phyloP scores from a whole-genome alignment of 2,113 vertebrate species.

The Struthidea cinerea region DNA sequence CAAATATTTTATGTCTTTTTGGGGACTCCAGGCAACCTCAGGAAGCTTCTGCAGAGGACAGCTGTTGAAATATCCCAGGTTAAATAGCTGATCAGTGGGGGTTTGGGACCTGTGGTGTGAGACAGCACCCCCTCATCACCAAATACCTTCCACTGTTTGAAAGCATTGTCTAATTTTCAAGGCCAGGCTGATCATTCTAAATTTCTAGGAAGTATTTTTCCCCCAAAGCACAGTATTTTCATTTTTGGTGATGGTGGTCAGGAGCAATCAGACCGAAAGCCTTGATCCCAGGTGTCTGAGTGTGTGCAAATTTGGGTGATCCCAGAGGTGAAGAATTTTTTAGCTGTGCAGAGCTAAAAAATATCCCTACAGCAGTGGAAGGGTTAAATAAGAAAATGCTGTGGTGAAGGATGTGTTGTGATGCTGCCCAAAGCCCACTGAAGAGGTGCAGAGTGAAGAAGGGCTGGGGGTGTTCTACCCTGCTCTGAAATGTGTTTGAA shows the following conservation, averaged over 20 bases:
- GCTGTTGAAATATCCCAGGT: background rate
- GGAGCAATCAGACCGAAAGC: background rate
- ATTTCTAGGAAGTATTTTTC: background rate
- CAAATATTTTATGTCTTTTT: constrained; percentile 42
- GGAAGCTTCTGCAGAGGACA: background rate
- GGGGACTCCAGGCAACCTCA: constrained; percentile 14
- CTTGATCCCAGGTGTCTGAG: background rate
- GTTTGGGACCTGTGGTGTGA: background rate
- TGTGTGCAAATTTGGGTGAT: background rate
- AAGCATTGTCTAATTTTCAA: background rate
- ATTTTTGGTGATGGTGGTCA: background rate
- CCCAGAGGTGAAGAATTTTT: background rate
- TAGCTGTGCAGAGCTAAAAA: background rate
- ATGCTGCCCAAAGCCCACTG: background rate
- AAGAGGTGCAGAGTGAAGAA: background rate
- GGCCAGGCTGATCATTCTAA: background rate
- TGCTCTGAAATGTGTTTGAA: background rate
- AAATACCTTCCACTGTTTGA: background rate
- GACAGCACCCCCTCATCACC: background rate
- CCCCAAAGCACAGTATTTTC: background rate
- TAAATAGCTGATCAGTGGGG: background rate
- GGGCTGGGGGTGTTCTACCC: background rate
- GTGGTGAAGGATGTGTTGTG: background rate
- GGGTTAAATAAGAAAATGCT: background rate
- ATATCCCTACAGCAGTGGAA: background rate